A percentile compares a stretch with the other conserved stretches of the same genome.
phyloP scores from a whole-genome alignment of 2,113 vertebrate species.

The Elgaria multicarinata region DNA sequence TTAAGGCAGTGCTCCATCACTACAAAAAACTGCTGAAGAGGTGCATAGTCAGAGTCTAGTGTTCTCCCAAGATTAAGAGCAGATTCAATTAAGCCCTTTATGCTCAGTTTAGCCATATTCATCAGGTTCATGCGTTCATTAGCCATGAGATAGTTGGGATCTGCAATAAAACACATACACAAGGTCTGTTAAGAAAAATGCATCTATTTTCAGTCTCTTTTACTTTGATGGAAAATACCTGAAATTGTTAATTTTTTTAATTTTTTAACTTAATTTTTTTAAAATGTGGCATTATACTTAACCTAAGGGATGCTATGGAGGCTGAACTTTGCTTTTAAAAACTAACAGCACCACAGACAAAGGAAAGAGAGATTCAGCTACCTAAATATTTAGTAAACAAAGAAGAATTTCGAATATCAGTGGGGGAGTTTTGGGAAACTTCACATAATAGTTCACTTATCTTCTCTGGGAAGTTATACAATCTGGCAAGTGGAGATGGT shows the following conservation, averaged over 20 bases:
- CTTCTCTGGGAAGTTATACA: neutral
- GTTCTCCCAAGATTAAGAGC: conserved; percentile 95
- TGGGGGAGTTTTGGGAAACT: neutral
- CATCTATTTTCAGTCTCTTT: neutral
- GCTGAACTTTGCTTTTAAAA: neutral
- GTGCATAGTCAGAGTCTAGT: conserved; percentile 96
- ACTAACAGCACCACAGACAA: accelerated
- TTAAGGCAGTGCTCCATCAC: conserved; percentile 99
- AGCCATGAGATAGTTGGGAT: conserved; percentile 97
- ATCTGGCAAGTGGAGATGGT: neutral
- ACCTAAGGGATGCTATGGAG: neutral
- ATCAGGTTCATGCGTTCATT: conserved; percentile 98
- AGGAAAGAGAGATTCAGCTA: neutral
- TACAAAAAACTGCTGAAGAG: conserved; percentile 98
- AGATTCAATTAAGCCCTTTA: conserved; percentile 97
- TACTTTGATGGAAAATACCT: neutral
- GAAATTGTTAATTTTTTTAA: neutral
- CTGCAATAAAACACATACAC: conserved; percentile 61
- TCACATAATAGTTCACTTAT: neutral
- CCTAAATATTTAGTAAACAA: neutral
- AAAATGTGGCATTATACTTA: neutral
- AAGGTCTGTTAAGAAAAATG: conserved; percentile 1
- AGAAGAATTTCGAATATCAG: neutral
- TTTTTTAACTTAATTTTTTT: neutral
- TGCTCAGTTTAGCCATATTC: conserved; percentile 99